phyloP scores from a whole-genome alignment of 2,113 vertebrate species.

The Megaceryle torquata region DNA sequence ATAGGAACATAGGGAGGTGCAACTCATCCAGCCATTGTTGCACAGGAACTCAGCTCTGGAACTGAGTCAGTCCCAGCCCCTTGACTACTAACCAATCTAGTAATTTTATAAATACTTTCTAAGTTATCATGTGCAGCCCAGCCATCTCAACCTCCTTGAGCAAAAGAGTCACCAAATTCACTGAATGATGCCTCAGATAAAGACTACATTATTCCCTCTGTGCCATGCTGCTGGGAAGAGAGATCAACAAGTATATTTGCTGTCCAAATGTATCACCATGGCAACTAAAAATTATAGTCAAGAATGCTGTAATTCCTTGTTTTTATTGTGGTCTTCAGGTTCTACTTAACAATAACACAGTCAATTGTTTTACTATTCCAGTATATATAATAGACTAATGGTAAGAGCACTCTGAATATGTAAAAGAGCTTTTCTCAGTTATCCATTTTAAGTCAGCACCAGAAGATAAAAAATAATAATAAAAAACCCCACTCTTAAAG shows the following conservation, averaged over 20 bases:
- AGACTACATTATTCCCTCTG: not conserved
- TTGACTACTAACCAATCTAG: not conserved
- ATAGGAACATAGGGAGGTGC: not conserved
- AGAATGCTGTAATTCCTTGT: not conserved
- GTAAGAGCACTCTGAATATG: not conserved
- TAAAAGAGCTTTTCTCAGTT: not conserved
- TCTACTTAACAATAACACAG: not conserved
- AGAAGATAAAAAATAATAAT: not conserved
- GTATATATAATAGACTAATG: not conserved
- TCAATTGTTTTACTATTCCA: not conserved
- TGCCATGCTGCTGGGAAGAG: not conserved
- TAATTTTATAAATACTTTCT: not conserved
- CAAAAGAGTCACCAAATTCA: not conserved
- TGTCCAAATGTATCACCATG: constrained; percentile 7
- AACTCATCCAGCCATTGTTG: not conserved
- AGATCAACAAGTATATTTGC: not conserved
- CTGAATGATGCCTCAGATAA: not conserved
- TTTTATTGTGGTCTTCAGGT: not conserved
- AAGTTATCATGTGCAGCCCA: not conserved
- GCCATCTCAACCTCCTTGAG: not conserved
- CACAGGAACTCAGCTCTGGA: not conserved
- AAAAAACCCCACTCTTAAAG: not conserved
- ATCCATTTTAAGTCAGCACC: not conserved
- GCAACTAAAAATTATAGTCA: constrained; percentile 10
- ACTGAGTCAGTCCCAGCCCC: not conserved